phyloP scores from a whole-genome alignment of 53 echinoderm and acorn worm genomes.

The Arbacia lixula region DNA sequence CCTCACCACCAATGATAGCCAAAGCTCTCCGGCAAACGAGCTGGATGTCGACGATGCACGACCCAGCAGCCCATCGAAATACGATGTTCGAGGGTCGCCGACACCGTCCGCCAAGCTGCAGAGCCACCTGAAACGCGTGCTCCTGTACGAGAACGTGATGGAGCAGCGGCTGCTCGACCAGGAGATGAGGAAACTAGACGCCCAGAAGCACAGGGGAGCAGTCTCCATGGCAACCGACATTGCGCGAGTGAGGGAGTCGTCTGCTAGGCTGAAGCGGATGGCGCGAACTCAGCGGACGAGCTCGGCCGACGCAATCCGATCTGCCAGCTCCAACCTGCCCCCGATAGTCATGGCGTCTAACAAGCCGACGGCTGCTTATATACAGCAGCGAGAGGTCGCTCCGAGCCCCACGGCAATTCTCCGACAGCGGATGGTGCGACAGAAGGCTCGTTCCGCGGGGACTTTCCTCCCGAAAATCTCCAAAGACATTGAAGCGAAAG shows the following conservation, averaged over 20 bases:
- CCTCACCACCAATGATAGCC: constrained; percentile 1
- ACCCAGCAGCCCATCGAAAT: constrained; percentile 12
- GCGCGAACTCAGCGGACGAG: not conserved
- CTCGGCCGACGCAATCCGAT: not conserved
- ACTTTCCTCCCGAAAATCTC: constrained; percentile 30
- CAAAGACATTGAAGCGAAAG: not conserved
- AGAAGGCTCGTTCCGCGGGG: constrained; percentile 15
- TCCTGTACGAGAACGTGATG: constrained; percentile 52
- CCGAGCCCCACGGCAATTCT: constrained; percentile 36
- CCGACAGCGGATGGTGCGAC: constrained; percentile 4
- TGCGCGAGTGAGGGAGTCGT: constrained; percentile 30
- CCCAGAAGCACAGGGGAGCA: constrained; percentile 9
- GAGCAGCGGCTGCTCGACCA: constrained; percentile 36
- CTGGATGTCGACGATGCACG: constrained; percentile 3
- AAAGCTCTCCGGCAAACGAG: not conserved
- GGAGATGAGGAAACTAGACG: constrained; percentile 11
- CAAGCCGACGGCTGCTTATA: not conserved
- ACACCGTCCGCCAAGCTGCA: constrained; percentile 13
- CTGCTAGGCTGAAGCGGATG: constrained; percentile 9
- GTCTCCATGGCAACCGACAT: constrained; percentile 39
- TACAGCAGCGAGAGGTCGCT: not conserved
- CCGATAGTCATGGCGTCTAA: constrained; percentile 24
- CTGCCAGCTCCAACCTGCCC: constrained; percentile 2
- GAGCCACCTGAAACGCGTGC: constrained; percentile 53
- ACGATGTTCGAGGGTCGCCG: constrained; percentile 42